A percentile compares a stretch with the other conserved stretches of the same genome.
phyloP scores from a whole-genome alignment of 1,140 invertebrate genomes.

The Gyrodactylus salaris region DNA sequence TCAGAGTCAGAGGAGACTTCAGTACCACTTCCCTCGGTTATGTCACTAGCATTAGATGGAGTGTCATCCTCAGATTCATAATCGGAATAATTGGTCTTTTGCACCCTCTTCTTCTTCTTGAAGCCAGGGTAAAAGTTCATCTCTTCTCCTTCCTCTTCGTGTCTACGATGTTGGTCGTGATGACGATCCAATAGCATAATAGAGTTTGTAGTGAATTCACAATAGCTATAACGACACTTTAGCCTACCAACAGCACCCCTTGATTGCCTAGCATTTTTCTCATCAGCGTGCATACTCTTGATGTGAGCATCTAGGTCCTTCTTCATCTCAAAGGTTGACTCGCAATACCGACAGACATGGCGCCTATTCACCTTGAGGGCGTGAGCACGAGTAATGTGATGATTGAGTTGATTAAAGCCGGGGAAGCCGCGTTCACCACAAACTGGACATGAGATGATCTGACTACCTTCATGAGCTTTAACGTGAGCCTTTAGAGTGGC shows the following conservation, averaged over 20 bases:
- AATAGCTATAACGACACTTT: conserved; percentile 1
- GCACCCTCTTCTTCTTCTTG: not conserved
- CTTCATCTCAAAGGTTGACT: conserved; percentile 6
- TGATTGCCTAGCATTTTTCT: not conserved
- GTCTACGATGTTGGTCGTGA: not conserved
- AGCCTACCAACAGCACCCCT: conserved; percentile 2
- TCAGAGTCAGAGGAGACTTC: not conserved
- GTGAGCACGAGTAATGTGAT: conserved; percentile 7
- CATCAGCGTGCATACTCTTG: conserved; percentile 2
- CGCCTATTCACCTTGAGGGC: conserved; percentile 1
- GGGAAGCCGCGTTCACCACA: conserved; percentile 6
- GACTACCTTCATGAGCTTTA: conserved; percentile 4
- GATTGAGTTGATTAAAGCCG: conserved; percentile 7
- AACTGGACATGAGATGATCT: conserved; percentile 6
- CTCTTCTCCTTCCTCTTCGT: not conserved
- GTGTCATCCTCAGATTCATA: not conserved
- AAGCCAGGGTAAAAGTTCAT: not conserved
- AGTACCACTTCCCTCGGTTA: not conserved
- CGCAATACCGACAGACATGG: conserved; percentile 7
- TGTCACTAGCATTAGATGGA: not conserved
- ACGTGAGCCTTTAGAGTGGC: conserved; percentile 3
- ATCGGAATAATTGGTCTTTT: not conserved
- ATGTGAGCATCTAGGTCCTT: conserved; percentile 6
- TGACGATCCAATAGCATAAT: not conserved
- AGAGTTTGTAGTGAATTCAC: conserved; percentile 5